phyloP scores from a whole-genome alignment of 2,113 vertebrate species.

The Sceloporus tristichus region DNA sequence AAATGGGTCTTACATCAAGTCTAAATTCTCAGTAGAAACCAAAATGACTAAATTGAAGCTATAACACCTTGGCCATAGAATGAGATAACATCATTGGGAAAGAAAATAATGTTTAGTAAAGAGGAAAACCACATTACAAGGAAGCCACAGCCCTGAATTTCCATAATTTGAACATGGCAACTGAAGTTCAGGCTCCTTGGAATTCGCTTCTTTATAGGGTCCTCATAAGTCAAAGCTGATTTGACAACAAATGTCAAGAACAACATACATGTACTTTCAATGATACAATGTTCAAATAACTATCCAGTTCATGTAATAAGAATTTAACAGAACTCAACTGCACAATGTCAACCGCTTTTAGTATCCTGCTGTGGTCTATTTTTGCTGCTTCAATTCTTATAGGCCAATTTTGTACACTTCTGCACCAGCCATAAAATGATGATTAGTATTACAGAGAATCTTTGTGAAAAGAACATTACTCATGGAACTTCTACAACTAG shows the following conservation, averaged over 20 bases:
- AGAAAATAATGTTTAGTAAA: no score
- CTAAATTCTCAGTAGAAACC: no score
- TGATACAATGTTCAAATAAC: neutral
- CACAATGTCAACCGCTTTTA: neutral
- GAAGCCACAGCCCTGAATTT: no score
- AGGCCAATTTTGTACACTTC: neutral
- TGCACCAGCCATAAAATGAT: neutral
- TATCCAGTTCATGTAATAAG: neutral
- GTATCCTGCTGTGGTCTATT: neutral
- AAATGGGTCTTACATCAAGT: no score
- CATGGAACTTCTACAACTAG: neutral
- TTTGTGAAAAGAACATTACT: neutral
- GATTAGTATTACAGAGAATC: neutral
- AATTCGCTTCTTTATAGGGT: no score
- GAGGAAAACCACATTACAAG: no score
- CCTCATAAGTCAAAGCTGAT: no score
- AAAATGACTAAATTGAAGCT: no score
- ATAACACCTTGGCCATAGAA: no score
- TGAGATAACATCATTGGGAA: no score
- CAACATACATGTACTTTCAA: neutral
- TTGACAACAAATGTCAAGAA: neutral
- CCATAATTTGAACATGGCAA: no score
- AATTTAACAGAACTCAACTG: neutral
- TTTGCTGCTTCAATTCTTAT: neutral
- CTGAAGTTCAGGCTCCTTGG: no score